Percentiles rank a stretch among this genome's conserved stretches.
Evolutionary conservation across 2,888 invertebrate species (phyloP).

Genomic region (Leptodirus hochenwartii): DNA sequence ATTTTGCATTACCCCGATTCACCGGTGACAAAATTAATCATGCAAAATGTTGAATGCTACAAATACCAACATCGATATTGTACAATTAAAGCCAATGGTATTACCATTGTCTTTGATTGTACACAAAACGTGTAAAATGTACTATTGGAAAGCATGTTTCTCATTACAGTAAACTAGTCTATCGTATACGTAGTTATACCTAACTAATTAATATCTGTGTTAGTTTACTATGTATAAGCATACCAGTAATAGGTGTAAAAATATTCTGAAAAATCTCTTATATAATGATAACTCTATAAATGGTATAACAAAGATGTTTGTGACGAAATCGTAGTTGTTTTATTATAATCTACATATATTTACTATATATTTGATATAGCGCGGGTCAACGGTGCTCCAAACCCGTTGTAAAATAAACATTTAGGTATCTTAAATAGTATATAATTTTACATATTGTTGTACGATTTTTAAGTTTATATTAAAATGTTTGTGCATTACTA

Average conservation of each 20-base stretch:
- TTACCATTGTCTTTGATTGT: too few species aligned
- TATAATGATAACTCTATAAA: constrained; percentile 4
- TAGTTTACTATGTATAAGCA: constrained; percentile 23
- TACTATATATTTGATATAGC: too few species aligned
- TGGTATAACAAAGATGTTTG: constrained; percentile 16
- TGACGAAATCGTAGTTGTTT: constrained; percentile 24
- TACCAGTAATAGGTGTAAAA: constrained; percentile 6
- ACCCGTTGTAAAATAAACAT: constrained; percentile 23
- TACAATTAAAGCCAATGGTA: too few species aligned
- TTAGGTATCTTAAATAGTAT: constrained; percentile 52
- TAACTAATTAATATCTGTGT: constrained; percentile 27
- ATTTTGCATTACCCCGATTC: too few species aligned
- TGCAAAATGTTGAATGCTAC: too few species aligned
- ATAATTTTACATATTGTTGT: constrained; percentile 78
- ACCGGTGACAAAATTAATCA: too few species aligned
- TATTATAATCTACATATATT: constrained; percentile 11
- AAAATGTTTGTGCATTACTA: constrained; percentile 64
- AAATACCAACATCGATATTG: too few species aligned
- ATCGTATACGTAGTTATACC: too few species aligned
- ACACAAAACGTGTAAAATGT: too few species aligned
- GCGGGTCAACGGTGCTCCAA: constrained; percentile 15
- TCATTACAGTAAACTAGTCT: too few species aligned
- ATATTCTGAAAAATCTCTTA: constrained; percentile 6
- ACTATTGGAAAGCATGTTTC: too few species aligned
- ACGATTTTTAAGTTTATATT: constrained; percentile 76